A percentile compares a stretch with the other conserved stretches of the same genome.
Conservation (phyloP, 2,113 vertebrate species). For the Xiphophorus couchianus region DNA sequence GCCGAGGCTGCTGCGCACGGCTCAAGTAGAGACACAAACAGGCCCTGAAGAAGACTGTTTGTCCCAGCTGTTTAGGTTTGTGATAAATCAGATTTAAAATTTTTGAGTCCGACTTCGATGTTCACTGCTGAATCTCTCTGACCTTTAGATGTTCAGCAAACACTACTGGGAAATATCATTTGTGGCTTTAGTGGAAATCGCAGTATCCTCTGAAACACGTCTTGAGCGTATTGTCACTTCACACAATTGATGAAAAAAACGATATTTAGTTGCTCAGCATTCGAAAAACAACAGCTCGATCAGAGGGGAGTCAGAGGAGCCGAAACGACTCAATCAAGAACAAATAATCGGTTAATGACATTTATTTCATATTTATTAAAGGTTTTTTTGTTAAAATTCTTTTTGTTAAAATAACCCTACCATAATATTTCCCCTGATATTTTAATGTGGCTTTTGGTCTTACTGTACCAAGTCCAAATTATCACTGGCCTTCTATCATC, state of each 20-base stretch:
- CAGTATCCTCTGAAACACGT: background rate
- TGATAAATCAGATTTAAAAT: conserved; percentile 3
- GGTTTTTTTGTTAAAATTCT: too few species aligned
- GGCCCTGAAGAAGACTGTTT: conserved; percentile 24
- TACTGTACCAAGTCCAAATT: too few species aligned
- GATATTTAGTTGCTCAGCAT: background rate
- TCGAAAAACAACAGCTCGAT: background rate
- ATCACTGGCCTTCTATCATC: too few species aligned
- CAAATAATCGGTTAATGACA: too few species aligned
- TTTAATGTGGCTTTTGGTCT: too few species aligned
- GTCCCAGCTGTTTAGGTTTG: background rate
- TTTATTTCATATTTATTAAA: too few species aligned
- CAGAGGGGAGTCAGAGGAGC: background rate
- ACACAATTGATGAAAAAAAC: background rate
- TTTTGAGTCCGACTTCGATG: background rate
- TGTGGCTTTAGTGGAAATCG: too few species aligned
- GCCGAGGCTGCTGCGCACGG: conserved; percentile 29
- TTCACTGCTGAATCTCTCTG: background rate
- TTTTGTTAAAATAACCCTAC: too few species aligned
- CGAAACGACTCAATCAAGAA: background rate
- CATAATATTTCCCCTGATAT: too few species aligned
- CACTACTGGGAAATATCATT: too few species aligned
- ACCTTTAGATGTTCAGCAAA: too few species aligned
- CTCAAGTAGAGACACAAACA: conserved; percentile 25
- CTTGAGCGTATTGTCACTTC: background rate